These are phyloP conservation scores for Drosophila falleni DNA, from an alignment of 2,888 invertebrate species.

Conservation along the genomic window DNA sequence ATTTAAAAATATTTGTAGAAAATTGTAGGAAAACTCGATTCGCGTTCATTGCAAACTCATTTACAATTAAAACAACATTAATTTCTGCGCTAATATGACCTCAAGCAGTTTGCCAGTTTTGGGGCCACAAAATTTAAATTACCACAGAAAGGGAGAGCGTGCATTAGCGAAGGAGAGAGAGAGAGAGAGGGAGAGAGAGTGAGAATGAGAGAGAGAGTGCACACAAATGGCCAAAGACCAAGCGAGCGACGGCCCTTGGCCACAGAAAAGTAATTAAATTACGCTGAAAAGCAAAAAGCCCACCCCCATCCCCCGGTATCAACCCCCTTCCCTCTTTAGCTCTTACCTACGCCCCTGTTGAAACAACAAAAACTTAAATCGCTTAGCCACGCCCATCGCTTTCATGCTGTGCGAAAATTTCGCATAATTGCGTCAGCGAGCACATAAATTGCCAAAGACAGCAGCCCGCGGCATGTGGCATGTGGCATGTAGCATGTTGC, in stretches of 20 bases:
- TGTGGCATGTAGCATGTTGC: slow-evolving; percentile 45
- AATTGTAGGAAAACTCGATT: slow-evolving; percentile 2
- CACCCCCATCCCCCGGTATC: background rate
- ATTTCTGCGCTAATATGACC: slow-evolving; percentile 77
- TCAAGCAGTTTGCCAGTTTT: slow-evolving; percentile 67
- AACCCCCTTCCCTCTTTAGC: slow-evolving; percentile 1
- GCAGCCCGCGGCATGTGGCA: slow-evolving; percentile 65
- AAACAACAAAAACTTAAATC: slow-evolving; percentile 68
- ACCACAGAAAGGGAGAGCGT: slow-evolving; percentile 30
- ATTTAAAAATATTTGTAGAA: slow-evolving; percentile 14
- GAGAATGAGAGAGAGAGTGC: background rate
- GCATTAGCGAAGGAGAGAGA: background rate
- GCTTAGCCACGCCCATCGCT: slow-evolving; percentile 73
- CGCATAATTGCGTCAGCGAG: slow-evolving; percentile 81
- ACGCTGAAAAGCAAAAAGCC: slow-evolving; percentile 64
- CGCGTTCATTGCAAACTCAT: slow-evolving; percentile 62
- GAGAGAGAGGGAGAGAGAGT: background rate
- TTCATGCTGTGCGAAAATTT: slow-evolving; percentile 74
- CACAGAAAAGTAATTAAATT: slow-evolving; percentile 81
- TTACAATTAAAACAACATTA: slow-evolving; percentile 81
- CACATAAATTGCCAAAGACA: slow-evolving; percentile 82
- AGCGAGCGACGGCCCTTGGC: slow-evolving; percentile 44
- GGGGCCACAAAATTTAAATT: slow-evolving; percentile 66
- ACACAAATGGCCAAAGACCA: slow-evolving; percentile 38
- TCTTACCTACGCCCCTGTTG: background rate